These are phyloP conservation scores for Scaptomyza reducta DNA, from an alignment of 2,888 invertebrate genomes.

Conservation along the genomic window DNA sequence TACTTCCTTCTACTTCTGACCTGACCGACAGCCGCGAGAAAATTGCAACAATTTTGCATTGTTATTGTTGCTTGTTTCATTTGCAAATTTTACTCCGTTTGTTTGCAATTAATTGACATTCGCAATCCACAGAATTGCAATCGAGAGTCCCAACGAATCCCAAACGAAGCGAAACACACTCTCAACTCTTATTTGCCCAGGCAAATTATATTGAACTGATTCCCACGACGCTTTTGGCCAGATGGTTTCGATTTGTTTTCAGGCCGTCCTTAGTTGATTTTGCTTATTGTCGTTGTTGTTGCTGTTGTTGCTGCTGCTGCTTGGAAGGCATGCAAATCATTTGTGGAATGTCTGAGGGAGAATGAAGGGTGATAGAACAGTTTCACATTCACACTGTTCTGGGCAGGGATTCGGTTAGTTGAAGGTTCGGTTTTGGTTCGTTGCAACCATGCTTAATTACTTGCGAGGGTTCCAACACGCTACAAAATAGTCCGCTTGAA, in stretches of 20 bases:
- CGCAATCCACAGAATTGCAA: constrained; percentile 52
- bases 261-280: constrained; percentile 45
- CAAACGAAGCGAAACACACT: constrained; percentile 42
- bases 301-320: constrained; percentile 20
- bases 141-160: constrained; percentile 35
- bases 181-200: constrained; percentile 58
- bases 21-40: constrained; percentile 64
- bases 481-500: too few species aligned
- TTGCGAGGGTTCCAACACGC: too few species aligned
- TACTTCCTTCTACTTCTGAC: constrained; percentile 58
- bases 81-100: constrained; percentile 61
- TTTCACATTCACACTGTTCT: constrained; percentile 60
- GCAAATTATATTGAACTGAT: constrained; percentile 79
- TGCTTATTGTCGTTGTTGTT: constrained; percentile 27
- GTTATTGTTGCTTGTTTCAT: constrained; percentile 64
- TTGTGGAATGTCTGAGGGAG: constrained; percentile 60
- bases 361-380: constrained; percentile 33
- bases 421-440: constrained; percentile 16
- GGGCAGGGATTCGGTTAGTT: constrained; percentile 1
- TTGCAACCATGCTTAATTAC: too few species aligned
- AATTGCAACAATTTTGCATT: constrained; percentile 76
- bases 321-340: constrained; percentile 71
- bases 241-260: constrained; percentile 79
- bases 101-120: constrained; percentile 75
- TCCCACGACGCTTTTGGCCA: constrained; percentile 75